A percentile compares a stretch with the other conserved stretches of the same genome.
Conservation (phyloP, 2,888 invertebrate species). For the Cremastobaeus sp. region DNA sequence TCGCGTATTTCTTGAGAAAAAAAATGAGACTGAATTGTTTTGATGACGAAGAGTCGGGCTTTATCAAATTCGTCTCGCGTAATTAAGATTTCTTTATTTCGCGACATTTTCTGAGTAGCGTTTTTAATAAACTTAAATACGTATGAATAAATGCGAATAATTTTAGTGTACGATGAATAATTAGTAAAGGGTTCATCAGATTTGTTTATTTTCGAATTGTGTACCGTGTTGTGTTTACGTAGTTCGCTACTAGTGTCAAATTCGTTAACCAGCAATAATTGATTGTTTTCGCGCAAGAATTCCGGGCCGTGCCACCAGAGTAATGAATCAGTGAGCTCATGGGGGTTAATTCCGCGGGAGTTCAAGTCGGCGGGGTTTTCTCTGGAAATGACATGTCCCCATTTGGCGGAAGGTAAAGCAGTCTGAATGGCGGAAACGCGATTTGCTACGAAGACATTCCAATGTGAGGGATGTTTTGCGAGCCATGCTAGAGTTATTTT, state of each 20-base stretch:
- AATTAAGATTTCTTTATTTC: too few species aligned
- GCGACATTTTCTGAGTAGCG: too few species aligned
- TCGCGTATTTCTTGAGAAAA: too few species aligned
- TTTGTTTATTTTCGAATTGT: neutral
- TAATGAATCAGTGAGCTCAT: neutral
- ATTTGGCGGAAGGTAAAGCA: too few species aligned
- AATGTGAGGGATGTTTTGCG: too few species aligned
- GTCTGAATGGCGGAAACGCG: neutral
- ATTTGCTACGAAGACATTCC: conserved; percentile 3
- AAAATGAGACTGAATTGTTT: too few species aligned
- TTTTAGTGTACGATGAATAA: conserved; percentile 1
- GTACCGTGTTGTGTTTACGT: neutral
- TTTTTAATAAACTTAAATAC: neutral
- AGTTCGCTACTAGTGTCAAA: neutral
- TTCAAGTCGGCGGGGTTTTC: too few species aligned
- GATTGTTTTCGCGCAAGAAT: neutral
- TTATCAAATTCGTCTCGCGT: too few species aligned
- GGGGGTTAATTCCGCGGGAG: too few species aligned
- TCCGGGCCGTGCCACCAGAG: neutral
- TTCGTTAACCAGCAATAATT: neutral
- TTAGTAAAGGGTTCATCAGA: neutral
- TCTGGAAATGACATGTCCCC: too few species aligned
- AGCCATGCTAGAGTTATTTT: too few species aligned
- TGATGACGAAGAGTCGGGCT: too few species aligned
- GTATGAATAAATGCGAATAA: neutral